Percentiles rank a stretch among this genome's conserved stretches.
Evolutionary conservation across 2,797 vertebrate genomes (phyloP).

Genomic region (Basileuterus tristriatus): DNA sequence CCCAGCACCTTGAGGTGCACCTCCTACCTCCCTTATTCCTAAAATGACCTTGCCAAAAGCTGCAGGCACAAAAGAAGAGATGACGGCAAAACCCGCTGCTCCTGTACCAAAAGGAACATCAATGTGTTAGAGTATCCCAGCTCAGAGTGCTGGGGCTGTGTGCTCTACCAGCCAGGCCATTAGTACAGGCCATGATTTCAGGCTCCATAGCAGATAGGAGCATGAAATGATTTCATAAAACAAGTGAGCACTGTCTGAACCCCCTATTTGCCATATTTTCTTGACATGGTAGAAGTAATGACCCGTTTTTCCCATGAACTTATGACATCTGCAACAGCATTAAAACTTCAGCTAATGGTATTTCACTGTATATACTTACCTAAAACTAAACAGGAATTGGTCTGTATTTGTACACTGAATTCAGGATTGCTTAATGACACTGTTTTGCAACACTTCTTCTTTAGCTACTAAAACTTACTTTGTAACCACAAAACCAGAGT

Average conservation of each 20-base stretch:
- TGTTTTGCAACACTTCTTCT: constrained; percentile 1
- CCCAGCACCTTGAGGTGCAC: background rate
- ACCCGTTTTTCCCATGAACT: background rate
- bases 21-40: background rate
- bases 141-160: background rate
- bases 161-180: background rate
- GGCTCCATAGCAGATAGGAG: background rate
- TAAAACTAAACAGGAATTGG: background rate
- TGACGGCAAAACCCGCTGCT: background rate
- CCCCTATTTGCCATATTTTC: background rate
- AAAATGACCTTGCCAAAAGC: background rate
- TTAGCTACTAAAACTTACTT: background rate
- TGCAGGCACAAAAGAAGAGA: background rate
- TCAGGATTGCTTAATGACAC: background rate
- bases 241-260: background rate
- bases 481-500: constrained; percentile 8
- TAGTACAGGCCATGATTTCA: background rate
- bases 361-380: background rate
- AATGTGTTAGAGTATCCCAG: background rate
- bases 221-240: background rate
- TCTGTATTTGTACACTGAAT: background rate
- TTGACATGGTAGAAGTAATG: background rate
- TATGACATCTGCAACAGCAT: background rate
- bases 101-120: background rate
- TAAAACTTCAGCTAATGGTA: background rate